A percentile compares a stretch with the other conserved stretches of the same genome.
These are phyloP conservation scores for Columba guinea DNA, from an alignment of 2,797 vertebrate species.

Conservation along the genomic window DNA sequence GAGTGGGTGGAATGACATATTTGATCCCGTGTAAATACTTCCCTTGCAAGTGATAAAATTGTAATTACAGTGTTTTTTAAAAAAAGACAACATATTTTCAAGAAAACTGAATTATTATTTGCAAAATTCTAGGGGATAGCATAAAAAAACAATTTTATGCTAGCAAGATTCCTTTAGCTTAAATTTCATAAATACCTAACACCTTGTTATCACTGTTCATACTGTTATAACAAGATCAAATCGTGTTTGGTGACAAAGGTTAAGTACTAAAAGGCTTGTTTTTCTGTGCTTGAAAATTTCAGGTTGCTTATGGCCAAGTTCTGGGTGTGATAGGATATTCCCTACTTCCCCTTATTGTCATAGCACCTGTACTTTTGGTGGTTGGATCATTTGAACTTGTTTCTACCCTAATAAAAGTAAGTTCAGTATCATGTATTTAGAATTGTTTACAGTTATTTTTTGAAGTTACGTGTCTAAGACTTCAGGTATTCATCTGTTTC, in stretches of 20 bases:
- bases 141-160: neutral
- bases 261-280: neutral
- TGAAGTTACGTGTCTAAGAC: neutral
- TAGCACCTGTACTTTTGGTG: constrained; percentile 92
- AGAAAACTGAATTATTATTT: neutral
- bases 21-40: neutral
- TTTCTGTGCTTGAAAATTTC: constrained; percentile 66
- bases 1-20: neutral
- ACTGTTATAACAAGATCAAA: neutral
- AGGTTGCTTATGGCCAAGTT: constrained; percentile 98
- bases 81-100: neutral
- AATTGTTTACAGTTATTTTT: neutral
- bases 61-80: neutral
- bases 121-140: neutral
- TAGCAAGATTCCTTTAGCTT: neutral
- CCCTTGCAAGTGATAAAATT: neutral
- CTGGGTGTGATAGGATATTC: constrained; percentile 99
- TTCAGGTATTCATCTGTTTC: neutral
- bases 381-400: constrained; percentile 92
- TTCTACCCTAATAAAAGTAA: constrained; percentile 94
- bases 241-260: neutral
- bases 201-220: neutral
- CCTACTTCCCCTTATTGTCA: constrained; percentile 95
- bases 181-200: neutral
- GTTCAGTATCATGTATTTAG: constrained; percentile 13